phyloP scores from a whole-genome alignment of 2,888 invertebrate species.

The Leptinotarsa haldemani region DNA sequence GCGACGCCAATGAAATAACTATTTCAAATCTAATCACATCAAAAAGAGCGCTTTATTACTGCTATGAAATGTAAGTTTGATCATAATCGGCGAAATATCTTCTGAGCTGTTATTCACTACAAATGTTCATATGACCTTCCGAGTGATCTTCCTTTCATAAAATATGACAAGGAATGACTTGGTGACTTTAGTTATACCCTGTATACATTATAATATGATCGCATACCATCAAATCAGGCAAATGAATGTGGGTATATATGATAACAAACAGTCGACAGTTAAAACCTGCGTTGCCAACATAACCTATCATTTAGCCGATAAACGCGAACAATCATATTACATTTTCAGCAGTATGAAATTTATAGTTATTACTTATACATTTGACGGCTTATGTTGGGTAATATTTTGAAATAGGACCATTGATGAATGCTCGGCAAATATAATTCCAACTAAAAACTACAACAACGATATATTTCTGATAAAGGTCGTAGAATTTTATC shows the following conservation, averaged over 20 bases:
- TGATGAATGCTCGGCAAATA: background rate
- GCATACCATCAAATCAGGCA: background rate
- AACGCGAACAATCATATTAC: background rate
- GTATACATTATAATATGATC: too few species aligned
- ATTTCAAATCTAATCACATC: too few species aligned
- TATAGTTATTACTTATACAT: background rate
- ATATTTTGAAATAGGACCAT: background rate
- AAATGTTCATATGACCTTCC: too few species aligned
- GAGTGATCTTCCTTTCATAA: too few species aligned
- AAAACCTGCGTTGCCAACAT: conserved; percentile 11
- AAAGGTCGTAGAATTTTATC: conserved; percentile 6
- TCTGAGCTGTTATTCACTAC: too few species aligned
- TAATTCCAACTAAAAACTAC: background rate
- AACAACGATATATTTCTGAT: background rate
- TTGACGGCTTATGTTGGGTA: background rate
- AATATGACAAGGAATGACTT: too few species aligned
- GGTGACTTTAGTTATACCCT: too few species aligned
- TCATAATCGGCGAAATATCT: too few species aligned
- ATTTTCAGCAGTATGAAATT: background rate
- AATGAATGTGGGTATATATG: background rate
- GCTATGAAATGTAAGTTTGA: too few species aligned
- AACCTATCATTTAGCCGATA: background rate
- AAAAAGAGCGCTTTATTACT: too few species aligned
- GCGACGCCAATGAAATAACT: too few species aligned
- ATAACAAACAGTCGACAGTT: conserved; percentile 1